These are phyloP conservation scores for Stegostoma tigrinum DNA, from an alignment of 2,113 vertebrate species.

Conservation along the genomic window DNA sequence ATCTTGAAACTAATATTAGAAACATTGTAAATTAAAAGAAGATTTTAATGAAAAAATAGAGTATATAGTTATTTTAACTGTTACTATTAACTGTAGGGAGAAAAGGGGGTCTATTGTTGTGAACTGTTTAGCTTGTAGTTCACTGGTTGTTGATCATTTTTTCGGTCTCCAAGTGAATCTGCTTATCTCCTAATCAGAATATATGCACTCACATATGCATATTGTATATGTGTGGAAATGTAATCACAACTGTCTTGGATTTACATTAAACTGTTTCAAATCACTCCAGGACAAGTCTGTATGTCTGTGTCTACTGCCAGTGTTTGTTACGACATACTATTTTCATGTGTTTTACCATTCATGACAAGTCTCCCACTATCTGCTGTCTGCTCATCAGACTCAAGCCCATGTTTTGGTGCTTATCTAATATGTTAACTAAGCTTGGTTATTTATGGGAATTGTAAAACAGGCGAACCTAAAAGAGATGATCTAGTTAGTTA, in stretches of 20 bases:
- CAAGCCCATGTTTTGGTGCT: neutral
- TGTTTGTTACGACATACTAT: neutral
- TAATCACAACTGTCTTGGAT: conserved; percentile 99
- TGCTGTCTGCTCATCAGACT: neutral
- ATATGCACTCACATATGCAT: conserved; percentile 99
- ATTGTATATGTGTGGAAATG: conserved; percentile 99
- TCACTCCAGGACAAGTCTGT: conserved; percentile 64
- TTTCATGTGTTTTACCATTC: neutral
- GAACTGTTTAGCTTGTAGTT: conserved; percentile 99
- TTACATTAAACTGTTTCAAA: conserved; percentile 99
- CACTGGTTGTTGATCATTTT: conserved; percentile 99
- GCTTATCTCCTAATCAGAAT: conserved; percentile 93
- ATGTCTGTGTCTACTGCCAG: conserved; percentile 38
- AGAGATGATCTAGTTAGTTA: neutral
- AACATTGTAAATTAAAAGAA: conserved; percentile 91
- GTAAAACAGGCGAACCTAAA: neutral
- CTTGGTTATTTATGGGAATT: neutral
- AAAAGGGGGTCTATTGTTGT: conserved; percentile 87
- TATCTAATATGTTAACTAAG: neutral
- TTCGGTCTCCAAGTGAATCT: conserved; percentile 99
- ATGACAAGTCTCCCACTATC: neutral
- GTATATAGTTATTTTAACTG: conserved; percentile 98
- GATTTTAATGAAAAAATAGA: conserved; percentile 89
- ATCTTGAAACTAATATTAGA: conserved; percentile 94
- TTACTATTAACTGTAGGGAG: conserved; percentile 98